A percentile compares a stretch with the other conserved stretches of the same genome.
Conservation (phyloP, 2,797 vertebrate genomes). For the Pseudochirops corinnae region DNA sequence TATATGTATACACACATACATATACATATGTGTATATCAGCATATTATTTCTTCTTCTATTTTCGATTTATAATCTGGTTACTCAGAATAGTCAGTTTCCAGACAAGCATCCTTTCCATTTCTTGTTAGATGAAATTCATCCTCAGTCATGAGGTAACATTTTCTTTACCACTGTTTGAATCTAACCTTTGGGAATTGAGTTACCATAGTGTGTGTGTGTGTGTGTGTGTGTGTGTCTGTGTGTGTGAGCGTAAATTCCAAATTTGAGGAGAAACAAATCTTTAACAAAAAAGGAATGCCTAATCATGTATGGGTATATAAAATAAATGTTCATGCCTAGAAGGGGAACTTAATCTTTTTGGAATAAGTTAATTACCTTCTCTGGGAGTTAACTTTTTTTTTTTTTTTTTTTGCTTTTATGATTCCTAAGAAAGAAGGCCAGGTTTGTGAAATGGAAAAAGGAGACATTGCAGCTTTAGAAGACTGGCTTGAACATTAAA, state of each 20-base stretch:
- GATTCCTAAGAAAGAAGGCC: slow-evolving; percentile 25
- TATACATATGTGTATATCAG: background rate
- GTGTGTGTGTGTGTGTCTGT: background rate
- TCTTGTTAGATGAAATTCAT: background rate
- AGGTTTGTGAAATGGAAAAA: slow-evolving; percentile 26
- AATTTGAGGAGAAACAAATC: slow-evolving; percentile 34
- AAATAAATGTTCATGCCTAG: background rate
- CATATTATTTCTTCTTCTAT: background rate
- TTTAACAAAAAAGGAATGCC: slow-evolving; percentile 34
- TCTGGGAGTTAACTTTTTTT: background rate
- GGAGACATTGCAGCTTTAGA: background rate
- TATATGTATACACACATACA: background rate
- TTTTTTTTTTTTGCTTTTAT: background rate
- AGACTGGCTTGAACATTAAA: background rate
- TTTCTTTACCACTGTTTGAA: slow-evolving; percentile 39
- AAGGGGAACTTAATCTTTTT: background rate
- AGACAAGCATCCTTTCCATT: background rate
- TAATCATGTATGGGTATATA: background rate
- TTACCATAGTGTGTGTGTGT: slow-evolving; percentile 2
- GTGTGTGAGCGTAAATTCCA: slow-evolving; percentile 23
- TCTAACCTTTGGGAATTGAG: slow-evolving; percentile 44
- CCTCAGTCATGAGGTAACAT: slow-evolving; percentile 2
- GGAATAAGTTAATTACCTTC: background rate
- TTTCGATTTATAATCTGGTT: background rate
- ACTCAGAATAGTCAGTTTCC: background rate